These are phyloP conservation scores for Archips xylosteana DNA, from an alignment of 2,888 invertebrate genomes.

Conservation along the genomic window DNA sequence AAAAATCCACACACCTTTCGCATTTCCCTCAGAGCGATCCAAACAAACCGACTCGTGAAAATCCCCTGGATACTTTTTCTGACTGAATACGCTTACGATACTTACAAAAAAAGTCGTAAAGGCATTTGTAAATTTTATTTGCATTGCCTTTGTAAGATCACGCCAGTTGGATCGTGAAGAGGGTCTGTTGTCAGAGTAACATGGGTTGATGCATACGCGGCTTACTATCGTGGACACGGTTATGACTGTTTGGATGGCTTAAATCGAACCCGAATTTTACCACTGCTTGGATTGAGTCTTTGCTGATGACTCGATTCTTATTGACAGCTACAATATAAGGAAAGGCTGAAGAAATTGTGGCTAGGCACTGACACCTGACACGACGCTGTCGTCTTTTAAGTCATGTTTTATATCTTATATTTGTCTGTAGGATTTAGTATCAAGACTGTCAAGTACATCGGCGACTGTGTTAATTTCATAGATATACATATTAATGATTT, in stretches of 20 bases:
- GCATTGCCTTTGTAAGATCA: slow-evolving; percentile 62
- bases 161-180: slow-evolving; percentile 66
- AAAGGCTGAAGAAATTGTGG: no score
- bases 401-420: no score
- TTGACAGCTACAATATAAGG: not conserved
- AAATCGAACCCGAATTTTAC: slow-evolving; percentile 27
- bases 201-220: slow-evolving; percentile 72
- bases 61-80: slow-evolving; percentile 48
- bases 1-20: slow-evolving; percentile 15
- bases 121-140: slow-evolving; percentile 63
- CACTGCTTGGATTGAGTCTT: not conserved
- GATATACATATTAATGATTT: no score
- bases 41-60: slow-evolving; percentile 32
- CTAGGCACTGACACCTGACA: no score
- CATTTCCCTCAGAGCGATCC: slow-evolving; percentile 9
- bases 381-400: no score
- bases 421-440: no score
- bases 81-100: slow-evolving; percentile 49
- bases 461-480: no score
- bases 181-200: slow-evolving; percentile 75
- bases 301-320: not conserved
- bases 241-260: slow-evolving; percentile 31
- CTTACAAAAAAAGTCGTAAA: slow-evolving; percentile 56
- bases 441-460: no score
- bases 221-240: slow-evolving; percentile 54